Conservation (phyloP, 2,888 invertebrate genomes). For the Brassicogethes aeneus region DNA sequence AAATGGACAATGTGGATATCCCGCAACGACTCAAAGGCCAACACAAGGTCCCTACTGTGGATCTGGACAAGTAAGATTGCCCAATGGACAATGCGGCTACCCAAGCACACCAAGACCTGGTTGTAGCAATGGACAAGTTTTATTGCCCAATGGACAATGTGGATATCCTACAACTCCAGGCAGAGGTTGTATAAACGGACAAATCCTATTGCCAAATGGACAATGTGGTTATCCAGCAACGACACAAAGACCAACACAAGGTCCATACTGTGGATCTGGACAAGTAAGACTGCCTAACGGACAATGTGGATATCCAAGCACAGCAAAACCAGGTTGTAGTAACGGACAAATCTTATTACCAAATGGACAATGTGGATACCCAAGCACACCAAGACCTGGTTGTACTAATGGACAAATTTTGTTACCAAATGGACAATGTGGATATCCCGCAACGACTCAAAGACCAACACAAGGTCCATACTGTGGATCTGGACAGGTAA, state of each 20-base stretch:
- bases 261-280: constrained; percentile 10
- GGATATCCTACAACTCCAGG: constrained; percentile 7
- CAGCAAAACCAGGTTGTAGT: constrained; percentile 25
- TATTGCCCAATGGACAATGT: constrained; percentile 3
- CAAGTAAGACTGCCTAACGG: constrained; percentile 15
- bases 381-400: neutral
- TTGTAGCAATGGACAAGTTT: neutral
- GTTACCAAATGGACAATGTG: constrained; percentile 9
- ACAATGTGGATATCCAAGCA: constrained; percentile 28
- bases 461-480: constrained; percentile 21
- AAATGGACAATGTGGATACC: neutral
- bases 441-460: constrained; percentile 10
- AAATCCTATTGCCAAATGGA: constrained; percentile 20
- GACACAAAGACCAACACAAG: constrained; percentile 14
- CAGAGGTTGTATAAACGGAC: constrained; percentile 13
- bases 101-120: constrained; percentile 5
- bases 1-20: constrained; percentile 30
- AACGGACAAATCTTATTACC: neutral
- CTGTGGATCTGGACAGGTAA: constrained; percentile 38
- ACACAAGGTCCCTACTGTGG: no score
- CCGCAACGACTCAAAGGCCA: constrained; percentile 4
- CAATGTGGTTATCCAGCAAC: constrained; percentile 25
- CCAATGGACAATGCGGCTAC: constrained; percentile 16
- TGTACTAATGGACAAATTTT: constrained; percentile 5
- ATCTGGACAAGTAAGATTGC: constrained; percentile 11